Evolutionary conservation across 2,113 vertebrate genomes (phyloP), one percentile per base, ranked within the genome.

Genomic region (Labeo rohita): DNA sequence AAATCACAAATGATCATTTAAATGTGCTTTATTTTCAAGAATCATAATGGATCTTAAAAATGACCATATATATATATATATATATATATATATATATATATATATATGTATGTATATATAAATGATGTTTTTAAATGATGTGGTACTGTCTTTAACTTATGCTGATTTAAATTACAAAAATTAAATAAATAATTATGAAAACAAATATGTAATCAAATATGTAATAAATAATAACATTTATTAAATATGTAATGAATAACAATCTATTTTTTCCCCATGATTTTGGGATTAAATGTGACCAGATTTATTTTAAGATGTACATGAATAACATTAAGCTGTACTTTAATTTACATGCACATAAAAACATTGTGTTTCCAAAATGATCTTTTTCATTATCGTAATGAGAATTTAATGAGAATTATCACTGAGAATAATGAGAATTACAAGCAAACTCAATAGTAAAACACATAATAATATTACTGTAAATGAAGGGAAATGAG

Each of bases 381-480:
- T 45, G 43, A 75, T 15, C 6, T 75, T 50, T 74, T n/a, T 47
- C 9, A 73, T n/a, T n/a, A n/a, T 16, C 2, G 21, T 73, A 47
- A 73, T 73, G 70, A 73, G 9, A n/a, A 12, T 47, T 74, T 75
- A 75, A 75, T 3, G 3, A 49, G 72, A 74, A 49, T 74, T 13
- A 49, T 28, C 43, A 23, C 28, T 49, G 72, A 74, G 45, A 45
- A 12, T 0, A 45, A 73, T 73, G 39, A 73, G 70, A 75, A 75
- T 75, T 15, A 75, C 45, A 49, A 23, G 15, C 72, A 50, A 47
- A 45, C 36, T 73, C 39, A 21, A 45, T 43, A 21, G 8, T 73
- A 16, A 73, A 73, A 49, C 43, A 75, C 72, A 75, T n/a, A n/a
- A n/a, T n/a, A n/a, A n/a, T n/a, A n/a, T 50, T 50, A 74, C 43